These are phyloP conservation scores for Cyclina sinensis DNA, from an alignment of 1,140 invertebrate genomes.

Conservation along the genomic window DNA sequence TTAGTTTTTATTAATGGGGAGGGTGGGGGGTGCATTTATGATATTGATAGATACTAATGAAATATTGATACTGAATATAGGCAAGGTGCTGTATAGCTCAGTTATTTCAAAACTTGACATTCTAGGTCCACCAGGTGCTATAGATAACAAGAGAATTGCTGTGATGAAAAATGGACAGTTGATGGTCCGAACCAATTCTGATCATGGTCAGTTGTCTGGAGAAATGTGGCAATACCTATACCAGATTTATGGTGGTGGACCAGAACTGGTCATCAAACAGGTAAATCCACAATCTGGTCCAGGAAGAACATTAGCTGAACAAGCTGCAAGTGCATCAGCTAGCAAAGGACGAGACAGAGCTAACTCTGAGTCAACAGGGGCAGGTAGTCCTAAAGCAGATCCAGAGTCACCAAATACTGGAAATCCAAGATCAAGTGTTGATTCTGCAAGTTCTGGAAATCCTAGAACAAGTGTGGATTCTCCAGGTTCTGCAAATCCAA, in stretches of 20 bases:
- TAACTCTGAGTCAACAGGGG: not conserved
- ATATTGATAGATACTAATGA: no score
- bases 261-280: conserved; percentile 90
- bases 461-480: not conserved
- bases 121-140: conserved; percentile 93
- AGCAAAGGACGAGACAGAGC: not conserved
- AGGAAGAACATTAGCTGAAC: conserved; percentile 48
- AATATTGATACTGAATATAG: no score
- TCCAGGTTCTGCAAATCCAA: not conserved
- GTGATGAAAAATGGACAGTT: conserved; percentile 89
- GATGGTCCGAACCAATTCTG: conserved; percentile 89
- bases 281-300: not conserved
- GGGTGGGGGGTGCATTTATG: no score
- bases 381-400: not conserved
- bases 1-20: no score
- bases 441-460: not conserved
- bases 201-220: conserved; percentile 94
- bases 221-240: conserved; percentile 95
- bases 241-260: conserved; percentile 94
- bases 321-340: not conserved
- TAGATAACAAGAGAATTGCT: conserved; percentile 93
- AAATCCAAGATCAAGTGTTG: not conserved
- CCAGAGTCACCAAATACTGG: not conserved
- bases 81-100: no score
- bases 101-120: conserved; percentile 51